Evolutionary conservation across 2,113 vertebrate species (phyloP).

Genomic region (Nesoenas mayeri): DNA sequence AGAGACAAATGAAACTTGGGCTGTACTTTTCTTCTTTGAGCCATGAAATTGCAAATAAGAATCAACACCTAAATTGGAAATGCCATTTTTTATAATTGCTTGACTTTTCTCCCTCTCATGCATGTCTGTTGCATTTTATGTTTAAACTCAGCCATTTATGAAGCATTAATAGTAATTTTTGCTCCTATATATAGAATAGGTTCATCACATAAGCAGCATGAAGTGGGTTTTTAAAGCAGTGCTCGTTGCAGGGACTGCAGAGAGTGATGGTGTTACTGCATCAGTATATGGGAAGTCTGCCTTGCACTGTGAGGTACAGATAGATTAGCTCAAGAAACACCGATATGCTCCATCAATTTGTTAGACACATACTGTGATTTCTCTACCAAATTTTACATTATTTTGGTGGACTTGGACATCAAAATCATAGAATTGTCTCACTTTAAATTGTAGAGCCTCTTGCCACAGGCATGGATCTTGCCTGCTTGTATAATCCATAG

Average conservation of each 20-base stretch:
- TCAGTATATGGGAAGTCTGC: fast-evolving
- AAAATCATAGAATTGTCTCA: background rate
- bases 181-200: background rate
- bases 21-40: background rate
- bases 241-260: background rate
- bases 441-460: background rate
- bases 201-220: background rate
- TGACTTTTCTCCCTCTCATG: background rate
- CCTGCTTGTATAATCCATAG: background rate
- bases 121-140: background rate
- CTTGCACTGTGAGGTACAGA: background rate
- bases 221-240: background rate
- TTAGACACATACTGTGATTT: background rate
- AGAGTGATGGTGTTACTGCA: background rate
- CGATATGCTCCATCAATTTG: background rate
- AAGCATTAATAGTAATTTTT: background rate
- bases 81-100: background rate
- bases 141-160: background rate
- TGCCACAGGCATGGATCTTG: background rate
- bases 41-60: background rate
- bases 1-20: background rate
- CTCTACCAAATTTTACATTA: background rate
- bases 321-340: background rate
- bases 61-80: background rate
- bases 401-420: background rate